These are phyloP conservation scores for Pogonocherus hispidulus DNA, from an alignment of 2,888 invertebrate species.

Conservation along the genomic window DNA sequence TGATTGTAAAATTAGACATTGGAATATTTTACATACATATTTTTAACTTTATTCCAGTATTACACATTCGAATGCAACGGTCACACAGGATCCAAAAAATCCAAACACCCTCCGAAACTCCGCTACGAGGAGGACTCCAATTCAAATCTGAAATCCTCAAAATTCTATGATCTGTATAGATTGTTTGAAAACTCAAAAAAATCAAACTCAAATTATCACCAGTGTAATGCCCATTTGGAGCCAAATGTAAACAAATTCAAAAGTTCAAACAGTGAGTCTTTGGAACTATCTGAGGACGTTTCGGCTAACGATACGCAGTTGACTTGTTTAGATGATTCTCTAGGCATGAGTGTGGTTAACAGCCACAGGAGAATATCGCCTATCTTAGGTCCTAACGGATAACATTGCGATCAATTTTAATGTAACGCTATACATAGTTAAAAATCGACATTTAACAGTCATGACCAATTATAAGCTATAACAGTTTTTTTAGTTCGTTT, in stretches of 20 bases:
- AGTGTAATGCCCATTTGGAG: slow-evolving; percentile 53
- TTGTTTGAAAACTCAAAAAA: slow-evolving; percentile 56
- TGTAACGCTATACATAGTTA: slow-evolving; percentile 16
- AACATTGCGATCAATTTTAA: slow-evolving; percentile 46
- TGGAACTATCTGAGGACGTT: slow-evolving; percentile 45
- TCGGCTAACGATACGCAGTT: slow-evolving; percentile 60
- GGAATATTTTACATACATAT: not conserved
- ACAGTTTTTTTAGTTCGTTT: slow-evolving; percentile 20
- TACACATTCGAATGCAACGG: slow-evolving; percentile 55
- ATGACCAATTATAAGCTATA: slow-evolving; percentile 30
- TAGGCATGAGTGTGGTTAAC: slow-evolving; percentile 40
- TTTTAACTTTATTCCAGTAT: slow-evolving; percentile 53
- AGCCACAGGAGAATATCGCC: slow-evolving; percentile 58
- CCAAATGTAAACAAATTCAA: slow-evolving; percentile 30
- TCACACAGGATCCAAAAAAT: slow-evolving; percentile 45
- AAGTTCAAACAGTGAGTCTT: slow-evolving; percentile 40
- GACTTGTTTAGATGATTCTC: slow-evolving; percentile 60
- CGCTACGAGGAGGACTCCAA: slow-evolving; percentile 62
- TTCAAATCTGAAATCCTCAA: slow-evolving; percentile 61
- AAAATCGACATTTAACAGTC: slow-evolving; percentile 29
- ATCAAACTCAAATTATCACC: slow-evolving; percentile 42
- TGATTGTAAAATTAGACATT: too few relatives aligned
- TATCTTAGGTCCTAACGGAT: slow-evolving; percentile 65
- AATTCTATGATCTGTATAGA: slow-evolving; percentile 56
- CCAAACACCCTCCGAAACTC: slow-evolving; percentile 36